Evolutionary conservation across 35 echinoderm and acorn worm genomes (phyloP), one percentile per base, ranked within the genome.

Genomic region (Lytechinus variegatus): DNA sequence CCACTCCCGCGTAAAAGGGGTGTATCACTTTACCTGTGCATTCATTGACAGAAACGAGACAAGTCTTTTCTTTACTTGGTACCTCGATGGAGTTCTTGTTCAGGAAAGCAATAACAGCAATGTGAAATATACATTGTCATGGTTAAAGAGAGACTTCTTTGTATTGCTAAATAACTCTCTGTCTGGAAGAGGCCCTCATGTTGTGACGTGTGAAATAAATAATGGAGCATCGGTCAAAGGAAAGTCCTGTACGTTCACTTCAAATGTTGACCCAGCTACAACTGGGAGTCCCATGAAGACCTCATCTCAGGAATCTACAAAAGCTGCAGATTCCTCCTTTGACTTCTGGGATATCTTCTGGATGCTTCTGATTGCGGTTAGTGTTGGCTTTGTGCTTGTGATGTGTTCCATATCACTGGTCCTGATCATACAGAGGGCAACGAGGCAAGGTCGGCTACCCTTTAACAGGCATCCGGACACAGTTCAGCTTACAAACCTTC

Each of bases 341-440:
- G 66, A 79, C 66, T 79, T 79, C 66, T 79, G 66, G 66, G 66
- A 79, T 24, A 79, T 79, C 66, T 79, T 79, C 66, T 79, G 66
- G 66, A 79, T 79, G 66, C 66, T 79, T 24, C 66, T 79, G 19
- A 79, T 79, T 24, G 66, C 66, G 19, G 66, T 79, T 79, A 16
- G 16, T 24, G 66, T 79, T 79, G 66, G 66, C 6, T 79, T 79
- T 79, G 66, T 79, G 19, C 66, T 79, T 79, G 66, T 79, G 66
- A 79, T 79, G 66, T 79, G 66, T 79, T 79, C 66, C 3, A 79
- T 79, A 79, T 79, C 66, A 79, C 66, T 79, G 6, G 66, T 79
- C 66, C 66, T 79, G 14, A 79, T 79, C 21, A 24, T 79, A 79
- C 66, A 79, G 66, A 79, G 66, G n/a, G 66, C 66, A 16, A 79